phyloP scores from a whole-genome alignment of 2,113 vertebrate species.

The Polyodon spathula region DNA sequence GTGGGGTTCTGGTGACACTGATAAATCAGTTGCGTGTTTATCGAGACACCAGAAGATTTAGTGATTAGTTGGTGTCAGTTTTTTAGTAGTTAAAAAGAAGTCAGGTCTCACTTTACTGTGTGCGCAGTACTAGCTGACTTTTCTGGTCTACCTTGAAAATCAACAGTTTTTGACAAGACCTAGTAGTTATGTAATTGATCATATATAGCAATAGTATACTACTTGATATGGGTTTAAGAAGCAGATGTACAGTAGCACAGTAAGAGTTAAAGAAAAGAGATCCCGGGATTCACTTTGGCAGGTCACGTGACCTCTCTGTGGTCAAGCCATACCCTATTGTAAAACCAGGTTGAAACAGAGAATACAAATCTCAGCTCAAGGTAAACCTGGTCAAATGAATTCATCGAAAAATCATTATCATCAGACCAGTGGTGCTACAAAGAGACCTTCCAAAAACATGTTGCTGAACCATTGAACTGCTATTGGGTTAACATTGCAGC shows the following conservation, averaged over 20 bases:
- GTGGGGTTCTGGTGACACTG: too few relatives aligned
- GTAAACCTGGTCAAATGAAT: background rate
- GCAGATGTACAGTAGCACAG: constrained; percentile 13
- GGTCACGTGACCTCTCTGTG: constrained; percentile 33
- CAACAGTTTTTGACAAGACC: too few relatives aligned
- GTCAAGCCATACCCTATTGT: constrained; percentile 46
- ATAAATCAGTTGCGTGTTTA: too few relatives aligned
- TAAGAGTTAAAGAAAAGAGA: constrained; percentile 9
- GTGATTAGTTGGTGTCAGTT: too few relatives aligned
- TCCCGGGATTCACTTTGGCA: constrained; percentile 13
- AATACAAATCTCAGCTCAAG: too few relatives aligned
- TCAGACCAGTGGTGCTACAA: constrained; percentile 42
- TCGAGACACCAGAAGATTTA: too few relatives aligned
- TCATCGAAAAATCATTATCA: constrained; percentile 31
- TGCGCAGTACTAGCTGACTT: too few relatives aligned
- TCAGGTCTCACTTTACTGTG: too few relatives aligned
- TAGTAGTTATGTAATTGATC: too few relatives aligned
- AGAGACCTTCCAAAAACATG: constrained; percentile 40
- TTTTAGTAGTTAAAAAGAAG: too few relatives aligned
- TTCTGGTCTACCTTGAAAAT: too few relatives aligned
- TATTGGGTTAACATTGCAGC: constrained; percentile 34
- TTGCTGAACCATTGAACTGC: constrained; percentile 58
- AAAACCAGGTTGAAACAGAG: constrained; percentile 50
- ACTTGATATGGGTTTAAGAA: constrained; percentile 12
- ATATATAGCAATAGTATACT: too few relatives aligned